Conservation (phyloP, 2,113 vertebrate genomes). For the Corythoichthys intestinalis region DNA sequence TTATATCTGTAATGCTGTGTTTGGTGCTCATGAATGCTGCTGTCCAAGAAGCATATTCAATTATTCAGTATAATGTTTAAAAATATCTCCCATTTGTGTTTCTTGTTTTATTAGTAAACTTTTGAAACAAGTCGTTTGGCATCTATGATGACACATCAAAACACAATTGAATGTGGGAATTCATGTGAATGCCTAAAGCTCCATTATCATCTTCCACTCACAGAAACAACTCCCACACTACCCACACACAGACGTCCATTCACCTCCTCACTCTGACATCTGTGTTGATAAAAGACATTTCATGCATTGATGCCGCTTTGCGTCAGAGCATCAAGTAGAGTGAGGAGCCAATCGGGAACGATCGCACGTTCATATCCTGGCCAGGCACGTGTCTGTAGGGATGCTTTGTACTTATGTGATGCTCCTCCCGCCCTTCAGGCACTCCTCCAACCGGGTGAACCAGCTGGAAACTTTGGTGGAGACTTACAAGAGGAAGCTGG, state of each 20-base stretch:
- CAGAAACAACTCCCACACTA: constrained; percentile 38
- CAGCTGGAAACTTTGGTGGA: constrained; percentile 82
- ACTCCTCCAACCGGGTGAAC: constrained; percentile 84
- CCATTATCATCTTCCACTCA: constrained; percentile 38
- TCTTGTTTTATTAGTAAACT: background rate
- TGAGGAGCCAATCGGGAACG: background rate
- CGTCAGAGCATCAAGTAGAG: constrained; percentile 33
- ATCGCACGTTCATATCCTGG: background rate
- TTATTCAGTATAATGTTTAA: background rate
- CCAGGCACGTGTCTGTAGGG: background rate
- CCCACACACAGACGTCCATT: constrained; percentile 51
- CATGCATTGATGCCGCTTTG: constrained; percentile 28
- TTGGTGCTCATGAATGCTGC: background rate
- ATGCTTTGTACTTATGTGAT: background rate
- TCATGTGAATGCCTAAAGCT: constrained; percentile 20
- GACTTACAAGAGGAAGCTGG: constrained; percentile 83
- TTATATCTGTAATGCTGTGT: no score
- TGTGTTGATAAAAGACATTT: constrained; percentile 44
- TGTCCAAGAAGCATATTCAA: background rate
- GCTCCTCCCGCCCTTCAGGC: constrained; percentile 60
- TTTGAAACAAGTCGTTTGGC: background rate
- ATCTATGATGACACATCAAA: background rate
- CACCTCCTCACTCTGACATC: constrained; percentile 52
- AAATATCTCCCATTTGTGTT: background rate
- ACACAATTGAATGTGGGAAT: background rate